phyloP scores from a whole-genome alignment of 2,888 invertebrate genomes.

The Tromatobia lineatoria region DNA sequence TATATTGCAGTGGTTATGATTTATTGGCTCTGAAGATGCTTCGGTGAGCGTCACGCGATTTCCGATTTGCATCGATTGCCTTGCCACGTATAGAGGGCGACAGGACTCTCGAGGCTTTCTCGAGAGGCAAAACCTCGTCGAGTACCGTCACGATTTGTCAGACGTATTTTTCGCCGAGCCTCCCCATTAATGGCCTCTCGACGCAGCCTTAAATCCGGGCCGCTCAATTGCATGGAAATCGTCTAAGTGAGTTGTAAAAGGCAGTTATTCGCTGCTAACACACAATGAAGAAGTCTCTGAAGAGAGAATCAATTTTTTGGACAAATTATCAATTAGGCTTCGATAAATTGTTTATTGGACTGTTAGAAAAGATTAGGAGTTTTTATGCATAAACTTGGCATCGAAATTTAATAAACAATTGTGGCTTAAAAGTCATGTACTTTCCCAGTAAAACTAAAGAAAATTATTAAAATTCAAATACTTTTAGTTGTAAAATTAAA shows the following conservation, averaged over 20 bases:
- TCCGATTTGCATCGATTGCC: constrained; percentile 25
- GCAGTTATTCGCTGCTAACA: not conserved
- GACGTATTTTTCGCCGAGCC: not conserved
- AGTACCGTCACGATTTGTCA: not conserved
- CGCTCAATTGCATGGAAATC: constrained; percentile 2
- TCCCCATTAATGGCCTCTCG: not conserved
- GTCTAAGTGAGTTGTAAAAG: constrained; percentile 10
- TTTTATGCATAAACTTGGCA: too few species aligned
- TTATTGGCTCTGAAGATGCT: constrained; percentile 16
- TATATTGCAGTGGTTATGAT: not conserved
- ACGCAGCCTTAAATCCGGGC: not conserved
- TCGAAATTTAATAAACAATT: too few species aligned
- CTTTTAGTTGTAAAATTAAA: too few species aligned
- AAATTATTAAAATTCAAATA: too few species aligned
- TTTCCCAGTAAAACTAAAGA: too few species aligned
- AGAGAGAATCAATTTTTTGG: not conserved
- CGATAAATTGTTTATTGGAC: not conserved
- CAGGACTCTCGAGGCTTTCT: constrained; percentile 26
- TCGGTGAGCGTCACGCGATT: not conserved
- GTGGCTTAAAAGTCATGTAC: too few species aligned
- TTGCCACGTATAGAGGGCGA: not conserved
- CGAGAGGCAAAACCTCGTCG: constrained; percentile 29
- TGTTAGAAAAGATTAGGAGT: too few species aligned
- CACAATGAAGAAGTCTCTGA: not conserved
- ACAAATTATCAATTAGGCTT: not conserved